Evolutionary conservation across 1,140 invertebrate species (phyloP), one percentile per base, ranked within the genome.

Genomic region (Conus betulinus): DNA sequence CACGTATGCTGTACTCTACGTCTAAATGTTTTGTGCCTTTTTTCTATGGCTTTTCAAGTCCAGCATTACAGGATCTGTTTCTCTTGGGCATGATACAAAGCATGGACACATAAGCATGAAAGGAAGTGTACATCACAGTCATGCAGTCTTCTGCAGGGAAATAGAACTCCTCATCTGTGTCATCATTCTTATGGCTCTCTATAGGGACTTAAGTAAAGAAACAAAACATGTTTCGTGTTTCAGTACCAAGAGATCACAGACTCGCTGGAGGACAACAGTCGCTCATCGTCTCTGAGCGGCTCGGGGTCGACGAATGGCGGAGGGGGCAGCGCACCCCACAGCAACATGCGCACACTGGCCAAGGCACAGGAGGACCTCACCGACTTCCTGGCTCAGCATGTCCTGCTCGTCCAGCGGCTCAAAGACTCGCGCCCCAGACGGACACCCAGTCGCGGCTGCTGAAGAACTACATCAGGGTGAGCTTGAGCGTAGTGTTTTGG

Each of bases 321-420:
- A 76, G n/a, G 39, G n/a, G 63, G 63, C 20, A 78, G 20, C 60
- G 39, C 63, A 7, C 79, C 51, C 11, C 89, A 90, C 67, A 92
- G 91, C 81, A 92, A 93, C 81, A 93, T 92, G 71, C 92, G 93
- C 78, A 88, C 89, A 10, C 85, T 93, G 15, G 92, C 92, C 51
- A 92, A 93, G 88, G 87, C 91, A 27, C 91, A 93, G 93, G 92
- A 84, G 57, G 93, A 94, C 87, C 84, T 94, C n/a, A 90, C 92
- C n/a, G 93, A 94, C 87, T 91, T 90, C 78, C 89, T 94, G 27
- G 88, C 93, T 20, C 88, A 90, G 67, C 90, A 92, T 85, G 87
- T 91, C 2, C 55, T 90, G 63, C 90, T 92, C 11, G 89, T 93
- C 25, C 91, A 92, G 52, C 87, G 89, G 11, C 78, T 93, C 53